These are phyloP conservation scores for Lamprotornis superbus DNA, from an alignment of 2,113 vertebrate species.

Conservation along the genomic window DNA sequence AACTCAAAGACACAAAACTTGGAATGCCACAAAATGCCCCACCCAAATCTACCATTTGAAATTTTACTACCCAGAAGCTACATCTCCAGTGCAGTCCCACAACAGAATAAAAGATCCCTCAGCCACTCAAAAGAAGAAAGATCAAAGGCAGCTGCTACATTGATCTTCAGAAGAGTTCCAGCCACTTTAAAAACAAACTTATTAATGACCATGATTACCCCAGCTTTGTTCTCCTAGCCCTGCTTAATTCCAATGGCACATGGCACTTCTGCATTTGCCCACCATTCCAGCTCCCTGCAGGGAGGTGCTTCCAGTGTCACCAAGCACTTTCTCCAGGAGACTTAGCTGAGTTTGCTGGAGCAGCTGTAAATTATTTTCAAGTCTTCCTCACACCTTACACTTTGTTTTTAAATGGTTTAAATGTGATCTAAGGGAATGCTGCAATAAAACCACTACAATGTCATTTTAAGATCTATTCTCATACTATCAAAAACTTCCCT, in stretches of 20 bases:
- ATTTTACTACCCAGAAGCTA: background rate
- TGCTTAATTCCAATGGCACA: background rate
- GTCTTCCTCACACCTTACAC: background rate
- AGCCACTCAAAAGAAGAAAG: background rate
- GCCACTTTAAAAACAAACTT: background rate
- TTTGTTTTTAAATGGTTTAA: background rate
- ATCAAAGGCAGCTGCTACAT: background rate
- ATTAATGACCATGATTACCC: background rate
- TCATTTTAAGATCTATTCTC: background rate
- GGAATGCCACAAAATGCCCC: background rate
- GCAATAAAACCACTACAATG: background rate
- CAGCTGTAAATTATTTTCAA: background rate
- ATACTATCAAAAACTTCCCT: background rate
- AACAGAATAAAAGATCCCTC: background rate
- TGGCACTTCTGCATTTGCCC: background rate
- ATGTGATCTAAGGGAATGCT: background rate
- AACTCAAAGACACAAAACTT: background rate
- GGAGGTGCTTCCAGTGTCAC: background rate
- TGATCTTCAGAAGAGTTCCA: background rate
- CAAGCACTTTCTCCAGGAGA: background rate
- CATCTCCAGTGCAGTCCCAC: background rate
- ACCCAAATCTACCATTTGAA: background rate
- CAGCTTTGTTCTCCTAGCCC: background rate
- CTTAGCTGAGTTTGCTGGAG: background rate
- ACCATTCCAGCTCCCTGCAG: background rate